A percentile compares a stretch with the other conserved stretches of the same genome.
Conservation (phyloP, 2,797 vertebrate species). For the Karalla daura region DNA sequence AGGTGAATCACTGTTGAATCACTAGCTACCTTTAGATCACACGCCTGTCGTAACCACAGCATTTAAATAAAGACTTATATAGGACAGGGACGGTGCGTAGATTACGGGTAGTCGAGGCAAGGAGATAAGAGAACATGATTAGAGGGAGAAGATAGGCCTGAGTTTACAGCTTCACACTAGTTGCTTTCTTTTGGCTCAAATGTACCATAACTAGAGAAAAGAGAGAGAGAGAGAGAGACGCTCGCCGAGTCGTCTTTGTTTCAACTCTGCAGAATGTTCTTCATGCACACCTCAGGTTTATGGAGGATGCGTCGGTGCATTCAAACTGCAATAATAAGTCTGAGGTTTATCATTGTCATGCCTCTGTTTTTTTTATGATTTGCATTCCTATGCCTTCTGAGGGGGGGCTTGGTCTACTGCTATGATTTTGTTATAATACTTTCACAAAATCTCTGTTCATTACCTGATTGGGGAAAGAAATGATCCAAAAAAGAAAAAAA, state of each 20-base stretch:
- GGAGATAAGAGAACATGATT: constrained; percentile 85
- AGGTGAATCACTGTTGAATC: constrained; percentile 76
- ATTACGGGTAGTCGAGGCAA: constrained; percentile 97
- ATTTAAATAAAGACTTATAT: constrained; percentile 72
- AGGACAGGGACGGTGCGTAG: constrained; percentile 91
- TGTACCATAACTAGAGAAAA: constrained; percentile 52
- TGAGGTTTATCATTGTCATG: constrained; percentile 80
- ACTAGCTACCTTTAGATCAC: constrained; percentile 69
- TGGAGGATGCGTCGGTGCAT: constrained; percentile 76
- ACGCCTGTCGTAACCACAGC: constrained; percentile 68
- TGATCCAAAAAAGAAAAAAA: constrained; percentile 51
- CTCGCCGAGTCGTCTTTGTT: constrained; percentile 57
- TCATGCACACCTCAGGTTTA: constrained; percentile 80
- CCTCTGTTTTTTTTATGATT: constrained; percentile 80
- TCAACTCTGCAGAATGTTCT: constrained; percentile 75
- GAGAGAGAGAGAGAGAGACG: too few relatives aligned
- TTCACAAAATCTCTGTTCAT: constrained; percentile 76
- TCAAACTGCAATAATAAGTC: constrained; percentile 85
- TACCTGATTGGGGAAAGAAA: constrained; percentile 66
- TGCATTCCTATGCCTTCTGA: constrained; percentile 83
- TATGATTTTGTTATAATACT: constrained; percentile 63
- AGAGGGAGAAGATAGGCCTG: constrained; percentile 74
- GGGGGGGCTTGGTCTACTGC: constrained; percentile 82
- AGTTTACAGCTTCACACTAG: constrained; percentile 86
- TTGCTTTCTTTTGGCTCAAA: constrained; percentile 66